These are phyloP conservation scores for Cossypha caffra DNA, from an alignment of 2,797 vertebrate genomes.

Conservation along the genomic window DNA sequence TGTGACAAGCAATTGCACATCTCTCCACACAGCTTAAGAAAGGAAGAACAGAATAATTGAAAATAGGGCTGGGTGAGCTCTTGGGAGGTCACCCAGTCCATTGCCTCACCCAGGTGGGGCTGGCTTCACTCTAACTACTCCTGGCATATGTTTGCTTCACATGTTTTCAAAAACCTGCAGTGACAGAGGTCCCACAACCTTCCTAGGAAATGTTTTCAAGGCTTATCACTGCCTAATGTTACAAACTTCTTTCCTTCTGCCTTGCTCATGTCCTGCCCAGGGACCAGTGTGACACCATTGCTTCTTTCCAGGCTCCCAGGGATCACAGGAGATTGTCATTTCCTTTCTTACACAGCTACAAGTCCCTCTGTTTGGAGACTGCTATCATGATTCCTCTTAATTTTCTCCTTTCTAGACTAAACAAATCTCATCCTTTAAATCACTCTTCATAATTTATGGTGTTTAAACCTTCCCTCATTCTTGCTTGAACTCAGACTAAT, in stretches of 20 bases:
- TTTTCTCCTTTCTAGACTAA: slow-evolving; percentile 30
- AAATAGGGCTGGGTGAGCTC: neutral
- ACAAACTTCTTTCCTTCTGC: neutral
- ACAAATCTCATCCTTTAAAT: slow-evolving; percentile 19
- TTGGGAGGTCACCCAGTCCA: neutral
- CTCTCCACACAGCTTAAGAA: neutral
- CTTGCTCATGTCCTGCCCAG: neutral
- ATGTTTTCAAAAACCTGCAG: neutral
- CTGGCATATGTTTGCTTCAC: neutral
- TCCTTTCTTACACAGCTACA: neutral
- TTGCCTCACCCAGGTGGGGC: neutral
- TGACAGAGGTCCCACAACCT: neutral
- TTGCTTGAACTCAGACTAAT: neutral
- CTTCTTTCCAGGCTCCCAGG: neutral
- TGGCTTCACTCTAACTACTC: neutral
- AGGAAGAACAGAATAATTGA: slow-evolving; percentile 26
- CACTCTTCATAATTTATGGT: neutral
- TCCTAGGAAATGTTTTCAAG: slow-evolving; percentile 8
- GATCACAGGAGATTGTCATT: neutral
- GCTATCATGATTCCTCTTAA: neutral
- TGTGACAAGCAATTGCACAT: slow-evolving; percentile 49
- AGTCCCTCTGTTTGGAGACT: neutral
- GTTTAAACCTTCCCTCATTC: neutral
- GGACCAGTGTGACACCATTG: accelerated
- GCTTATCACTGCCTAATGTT: neutral